Evolutionary conservation across 2,888 invertebrate genomes (phyloP).

Genomic region (Drosophila kuntzei): DNA sequence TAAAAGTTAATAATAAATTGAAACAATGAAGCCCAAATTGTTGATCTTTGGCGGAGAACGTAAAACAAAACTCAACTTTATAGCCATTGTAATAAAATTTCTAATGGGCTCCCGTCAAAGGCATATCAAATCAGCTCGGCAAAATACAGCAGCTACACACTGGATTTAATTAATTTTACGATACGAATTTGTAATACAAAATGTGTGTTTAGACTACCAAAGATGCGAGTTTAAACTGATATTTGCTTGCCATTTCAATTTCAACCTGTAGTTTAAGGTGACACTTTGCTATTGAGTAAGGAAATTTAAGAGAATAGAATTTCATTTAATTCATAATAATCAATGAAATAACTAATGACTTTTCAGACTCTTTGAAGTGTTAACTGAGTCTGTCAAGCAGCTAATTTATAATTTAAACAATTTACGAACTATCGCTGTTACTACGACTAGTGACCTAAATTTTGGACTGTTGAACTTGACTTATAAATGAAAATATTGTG

Average conservation of each 20-base stretch:
- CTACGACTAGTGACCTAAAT: not conserved
- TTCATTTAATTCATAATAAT: not conserved
- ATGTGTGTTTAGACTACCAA: conserved; percentile 25
- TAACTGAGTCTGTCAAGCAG: too few species aligned
- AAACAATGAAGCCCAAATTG: conserved; percentile 73
- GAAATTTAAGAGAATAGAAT: not conserved
- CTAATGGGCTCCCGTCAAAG: conserved; percentile 52
- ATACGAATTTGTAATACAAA: conserved; percentile 42
- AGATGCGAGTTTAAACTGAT: conserved; percentile 7
- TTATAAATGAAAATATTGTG: not conserved
- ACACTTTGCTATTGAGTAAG: not conserved
- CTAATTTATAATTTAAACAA: too few species aligned
- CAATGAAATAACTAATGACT: not conserved
- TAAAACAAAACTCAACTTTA: conserved; percentile 65
- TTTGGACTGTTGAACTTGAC: not conserved
- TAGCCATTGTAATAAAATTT: conserved; percentile 66
- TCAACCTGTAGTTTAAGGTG: not conserved
- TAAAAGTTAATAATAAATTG: conserved; percentile 80
- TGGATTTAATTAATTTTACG: conserved; percentile 73
- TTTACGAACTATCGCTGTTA: too few species aligned
- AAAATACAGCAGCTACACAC: conserved; percentile 16
- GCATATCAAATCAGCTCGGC: conserved; percentile 61
- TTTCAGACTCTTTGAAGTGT: not conserved
- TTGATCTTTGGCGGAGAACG: conserved; percentile 59
- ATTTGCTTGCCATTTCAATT: conserved; percentile 8